Percentiles rank a stretch among this genome's conserved stretches.
phyloP scores from a whole-genome alignment of 1,140 invertebrate genomes.

The Caenorhabditis latens region DNA sequence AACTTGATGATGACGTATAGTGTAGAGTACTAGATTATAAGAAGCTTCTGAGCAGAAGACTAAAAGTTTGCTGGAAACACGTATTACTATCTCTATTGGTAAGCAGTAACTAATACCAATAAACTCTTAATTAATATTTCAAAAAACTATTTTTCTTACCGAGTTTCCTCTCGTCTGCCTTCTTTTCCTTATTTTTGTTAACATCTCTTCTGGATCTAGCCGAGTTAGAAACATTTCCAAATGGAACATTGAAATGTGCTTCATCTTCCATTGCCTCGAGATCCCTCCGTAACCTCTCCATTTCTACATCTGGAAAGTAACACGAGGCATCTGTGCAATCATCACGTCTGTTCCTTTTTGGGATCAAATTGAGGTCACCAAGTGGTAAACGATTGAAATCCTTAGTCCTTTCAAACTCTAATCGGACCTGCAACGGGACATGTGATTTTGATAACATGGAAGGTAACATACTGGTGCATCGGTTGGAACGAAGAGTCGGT shows the following conservation, averaged over 20 bases:
- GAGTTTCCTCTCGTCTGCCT: background rate
- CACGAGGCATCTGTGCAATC: constrained; percentile 4
- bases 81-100: no score
- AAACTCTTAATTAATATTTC: no score
- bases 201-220: constrained; percentile 20
- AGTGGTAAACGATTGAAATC: constrained; percentile 64
- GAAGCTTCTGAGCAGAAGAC: no score
- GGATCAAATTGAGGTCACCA: constrained; percentile 53
- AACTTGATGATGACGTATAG: no score
- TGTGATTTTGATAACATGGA: background rate
- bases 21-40: no score
- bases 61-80: no score
- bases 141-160: background rate
- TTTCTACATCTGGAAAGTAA: constrained; percentile 41
- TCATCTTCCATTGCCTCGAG: constrained; percentile 36
- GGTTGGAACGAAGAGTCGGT: constrained; percentile 76
- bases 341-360: constrained; percentile 33
- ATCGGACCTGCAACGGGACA: constrained; percentile 68
- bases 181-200: constrained; percentile 13
- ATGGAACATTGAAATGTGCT: background rate
- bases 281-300: constrained; percentile 44
- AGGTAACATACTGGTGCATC: constrained; percentile 74
- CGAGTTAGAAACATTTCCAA: background rate
- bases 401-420: constrained; percentile 65
- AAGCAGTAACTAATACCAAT: no score